These are phyloP conservation scores for Pholis gunnellus DNA, from an alignment of 2,113 vertebrate species.

Conservation along the genomic window DNA sequence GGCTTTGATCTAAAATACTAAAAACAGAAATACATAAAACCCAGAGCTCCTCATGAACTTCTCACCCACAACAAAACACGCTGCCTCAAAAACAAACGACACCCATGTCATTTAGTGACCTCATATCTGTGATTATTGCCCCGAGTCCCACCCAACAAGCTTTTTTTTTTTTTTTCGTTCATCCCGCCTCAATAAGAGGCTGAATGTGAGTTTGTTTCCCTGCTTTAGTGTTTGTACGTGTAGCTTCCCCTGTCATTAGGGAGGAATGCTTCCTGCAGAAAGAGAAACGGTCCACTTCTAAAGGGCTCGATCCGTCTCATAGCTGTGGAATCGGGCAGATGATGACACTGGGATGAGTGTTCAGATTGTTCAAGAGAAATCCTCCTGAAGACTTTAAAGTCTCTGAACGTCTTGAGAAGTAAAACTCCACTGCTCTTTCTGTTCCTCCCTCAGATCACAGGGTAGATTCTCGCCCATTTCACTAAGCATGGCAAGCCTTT, in stretches of 20 bases:
- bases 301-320: slow-evolving; percentile 23
- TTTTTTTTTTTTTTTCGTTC: slow-evolving; percentile 4
- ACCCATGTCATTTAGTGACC: slow-evolving; percentile 13
- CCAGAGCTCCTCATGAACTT: slow-evolving; percentile 23
- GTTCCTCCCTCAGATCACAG: slow-evolving; percentile 33
- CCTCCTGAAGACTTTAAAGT: background rate
- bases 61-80: slow-evolving; percentile 25
- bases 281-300: slow-evolving; percentile 15
- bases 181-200: slow-evolving; percentile 54
- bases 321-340: slow-evolving; percentile 39
- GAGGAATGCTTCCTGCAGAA: slow-evolving; percentile 72
- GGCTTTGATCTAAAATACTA: slow-evolving; percentile 32
- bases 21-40: background rate
- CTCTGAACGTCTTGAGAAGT: background rate
- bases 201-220: slow-evolving; percentile 60
- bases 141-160: slow-evolving; percentile 26
- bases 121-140: slow-evolving; percentile 40
- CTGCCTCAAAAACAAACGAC: background rate
- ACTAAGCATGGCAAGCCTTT: background rate
- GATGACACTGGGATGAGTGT: background rate
- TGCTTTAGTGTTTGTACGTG: slow-evolving; percentile 41
- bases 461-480: slow-evolving; percentile 5
- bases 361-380: background rate
- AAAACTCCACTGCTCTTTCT: background rate
- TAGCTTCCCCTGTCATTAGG: slow-evolving; percentile 73